Percentiles rank a stretch among this genome's conserved stretches.
These are phyloP conservation scores for Julus scanicus DNA, from an alignment of 2,888 invertebrate species.

Conservation along the genomic window DNA sequence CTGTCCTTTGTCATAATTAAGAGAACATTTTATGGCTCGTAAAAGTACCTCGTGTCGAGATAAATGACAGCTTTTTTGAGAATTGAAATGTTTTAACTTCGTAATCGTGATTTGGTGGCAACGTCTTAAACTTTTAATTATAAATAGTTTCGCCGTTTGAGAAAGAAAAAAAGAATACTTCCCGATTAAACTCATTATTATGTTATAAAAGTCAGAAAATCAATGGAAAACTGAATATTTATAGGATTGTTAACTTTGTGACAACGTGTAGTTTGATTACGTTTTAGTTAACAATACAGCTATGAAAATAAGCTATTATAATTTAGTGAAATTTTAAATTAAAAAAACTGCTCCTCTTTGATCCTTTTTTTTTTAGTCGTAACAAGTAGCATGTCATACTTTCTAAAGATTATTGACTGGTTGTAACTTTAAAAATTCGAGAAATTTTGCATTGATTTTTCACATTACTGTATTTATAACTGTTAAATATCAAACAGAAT, in stretches of 20 bases:
- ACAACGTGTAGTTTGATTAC: neutral
- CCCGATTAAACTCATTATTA: neutral
- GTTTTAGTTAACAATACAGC: too few species aligned
- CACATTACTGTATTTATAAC: too few species aligned
- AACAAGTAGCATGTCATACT: too few species aligned
- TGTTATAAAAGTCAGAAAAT: neutral
- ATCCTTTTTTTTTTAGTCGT: too few species aligned
- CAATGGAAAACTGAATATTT: neutral
- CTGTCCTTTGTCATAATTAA: neutral
- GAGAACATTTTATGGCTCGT: neutral
- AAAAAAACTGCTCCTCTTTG: too few species aligned
- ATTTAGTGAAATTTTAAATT: too few species aligned
- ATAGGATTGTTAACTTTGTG: neutral
- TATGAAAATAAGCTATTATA: too few species aligned
- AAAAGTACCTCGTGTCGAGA: neutral
- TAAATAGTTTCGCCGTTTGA: neutral
- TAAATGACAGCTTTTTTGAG: neutral
- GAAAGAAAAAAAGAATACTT: neutral
- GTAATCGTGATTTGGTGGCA: neutral
- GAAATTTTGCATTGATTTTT: too few species aligned
- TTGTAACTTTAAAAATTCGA: too few species aligned
- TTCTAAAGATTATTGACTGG: too few species aligned
- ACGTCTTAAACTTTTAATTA: neutral
- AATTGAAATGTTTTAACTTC: neutral
- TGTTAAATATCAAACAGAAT: too few species aligned